Percentiles rank a stretch among this genome's conserved stretches.
Evolutionary conservation across 2,113 vertebrate species (phyloP).

Genomic region (Pelmatolapia mariae): DNA sequence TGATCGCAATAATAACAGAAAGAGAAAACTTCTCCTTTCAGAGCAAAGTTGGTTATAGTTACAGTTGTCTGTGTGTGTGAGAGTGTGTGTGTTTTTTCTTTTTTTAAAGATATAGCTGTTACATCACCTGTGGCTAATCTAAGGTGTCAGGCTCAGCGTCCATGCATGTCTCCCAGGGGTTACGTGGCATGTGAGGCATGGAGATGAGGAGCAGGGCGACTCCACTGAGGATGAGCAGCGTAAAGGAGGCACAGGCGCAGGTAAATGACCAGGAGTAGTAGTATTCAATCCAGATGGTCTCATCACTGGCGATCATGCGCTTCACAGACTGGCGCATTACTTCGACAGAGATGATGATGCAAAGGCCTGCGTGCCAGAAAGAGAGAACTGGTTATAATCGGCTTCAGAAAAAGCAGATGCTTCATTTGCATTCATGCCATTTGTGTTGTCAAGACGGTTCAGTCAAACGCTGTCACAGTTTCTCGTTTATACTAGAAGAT

Average conservation of each 20-base stretch:
- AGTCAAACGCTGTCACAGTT: not conserved
- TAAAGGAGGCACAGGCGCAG: slow-evolving; percentile 87
- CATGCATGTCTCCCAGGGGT: slow-evolving; percentile 99
- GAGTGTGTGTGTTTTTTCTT: not conserved
- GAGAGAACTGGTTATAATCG: not conserved
- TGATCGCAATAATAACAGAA: not conserved
- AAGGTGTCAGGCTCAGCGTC: slow-evolving; percentile 85
- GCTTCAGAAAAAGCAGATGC: not conserved
- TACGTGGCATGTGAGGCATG: slow-evolving; percentile 94
- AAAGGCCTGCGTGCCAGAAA: slow-evolving; percentile 77
- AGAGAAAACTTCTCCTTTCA: not conserved
- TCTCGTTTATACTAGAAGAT: not conserved
- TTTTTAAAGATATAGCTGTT: not conserved
- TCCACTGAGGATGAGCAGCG: slow-evolving; percentile 88
- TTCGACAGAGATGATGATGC: slow-evolving; percentile 93
- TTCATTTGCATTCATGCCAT: not conserved
- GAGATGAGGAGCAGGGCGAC: slow-evolving; percentile 86
- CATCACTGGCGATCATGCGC: slow-evolving; percentile 91
- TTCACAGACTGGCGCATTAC: slow-evolving; percentile 95
- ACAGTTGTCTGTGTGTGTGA: not conserved
- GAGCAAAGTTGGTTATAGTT: not conserved
- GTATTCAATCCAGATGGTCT: slow-evolving; percentile 91
- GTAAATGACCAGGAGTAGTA: slow-evolving; percentile 94
- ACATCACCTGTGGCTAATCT: slow-evolving; percentile 53
- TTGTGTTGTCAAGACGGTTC: not conserved